These are phyloP conservation scores for Neopelma chrysocephalum DNA, from an alignment of 2,797 vertebrate genomes.

Conservation along the genomic window DNA sequence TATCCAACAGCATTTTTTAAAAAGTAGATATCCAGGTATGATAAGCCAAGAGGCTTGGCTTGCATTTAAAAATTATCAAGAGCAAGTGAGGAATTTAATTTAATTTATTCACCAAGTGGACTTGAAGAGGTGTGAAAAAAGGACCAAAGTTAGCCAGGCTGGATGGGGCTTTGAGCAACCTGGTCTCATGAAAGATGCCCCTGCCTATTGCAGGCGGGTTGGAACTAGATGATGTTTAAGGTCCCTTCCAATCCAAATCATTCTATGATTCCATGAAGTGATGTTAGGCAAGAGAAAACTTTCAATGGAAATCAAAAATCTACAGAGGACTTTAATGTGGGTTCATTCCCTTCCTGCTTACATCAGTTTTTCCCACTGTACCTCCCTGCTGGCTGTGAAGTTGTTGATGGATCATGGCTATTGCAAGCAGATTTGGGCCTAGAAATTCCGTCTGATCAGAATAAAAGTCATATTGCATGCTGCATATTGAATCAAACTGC, in stretches of 20 bases:
- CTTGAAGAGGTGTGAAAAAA: neutral
- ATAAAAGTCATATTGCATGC: neutral
- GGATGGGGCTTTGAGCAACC: neutral
- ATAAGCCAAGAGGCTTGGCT: conserved; percentile 20
- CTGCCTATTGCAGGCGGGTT: neutral
- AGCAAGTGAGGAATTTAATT: neutral
- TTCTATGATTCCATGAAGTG: neutral
- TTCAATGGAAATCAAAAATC: neutral
- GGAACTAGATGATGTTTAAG: neutral
- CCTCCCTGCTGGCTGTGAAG: neutral
- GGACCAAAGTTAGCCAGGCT: neutral
- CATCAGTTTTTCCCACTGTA: neutral
- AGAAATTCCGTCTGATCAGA: neutral
- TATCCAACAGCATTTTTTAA: neutral
- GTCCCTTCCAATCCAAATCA: neutral
- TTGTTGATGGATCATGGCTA: neutral
- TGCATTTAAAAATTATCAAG: neutral
- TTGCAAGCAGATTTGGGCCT: neutral
- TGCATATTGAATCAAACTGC: neutral
- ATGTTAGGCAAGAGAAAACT: neutral
- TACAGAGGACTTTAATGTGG: neutral
- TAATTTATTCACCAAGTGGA: neutral
- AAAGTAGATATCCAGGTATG: neutral
- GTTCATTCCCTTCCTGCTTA: neutral
- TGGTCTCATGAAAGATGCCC: neutral